Evolutionary conservation across 2,888 invertebrate species (phyloP), one percentile per base, ranked within the genome.

Genomic region (Acanthosepion lycidas): DNA sequence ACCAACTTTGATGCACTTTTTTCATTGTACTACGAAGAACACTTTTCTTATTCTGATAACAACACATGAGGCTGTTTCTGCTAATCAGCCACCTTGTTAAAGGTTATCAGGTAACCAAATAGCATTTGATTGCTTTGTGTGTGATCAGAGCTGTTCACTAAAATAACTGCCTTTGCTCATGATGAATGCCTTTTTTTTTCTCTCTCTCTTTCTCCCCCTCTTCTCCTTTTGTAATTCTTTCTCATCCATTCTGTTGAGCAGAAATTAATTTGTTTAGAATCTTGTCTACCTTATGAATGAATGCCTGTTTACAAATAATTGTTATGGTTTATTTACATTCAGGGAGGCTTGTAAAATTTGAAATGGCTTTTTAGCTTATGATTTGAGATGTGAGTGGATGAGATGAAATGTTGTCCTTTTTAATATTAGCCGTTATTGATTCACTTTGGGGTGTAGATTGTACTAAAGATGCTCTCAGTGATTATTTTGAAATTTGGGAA

Each of bases 31-130:
- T 3, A 42, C 0, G 42, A 42, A 20, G 23, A 59, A 23, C 59
- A 59, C 59, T 59, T 59, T 59, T 59, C 59, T 23, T 23, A 1
- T 20, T 23, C 59, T 59, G 20, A 3, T 59, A 59, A 59, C 23
- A 59, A 59, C 59, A 59, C 59, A 55, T 6, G 59, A 23, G 59
- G 18, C n/a, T 33, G 78, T 78, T 15, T 78, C n/a, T 78, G n/a
- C n/a, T 78, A 23, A 78, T n/a, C 78, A 78, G 12, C 78, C 78
- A 78, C 18, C 78, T 78, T 78, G 78, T 78, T 78, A 78, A 33
- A 78, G 78, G 78, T 78, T 78, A 78, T 78, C 78, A 78, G 78
- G n/a, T n/a, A 78, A 78, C n/a, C 78, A 78, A 78, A 78, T 33
- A 33, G 78, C n/a, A 78, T 78, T 78, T 78, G 78, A 78, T 78